Base-by-base conservation (phyloP, 1,140 invertebrate genomes). In the Apocrypta bakeri region DNA sequence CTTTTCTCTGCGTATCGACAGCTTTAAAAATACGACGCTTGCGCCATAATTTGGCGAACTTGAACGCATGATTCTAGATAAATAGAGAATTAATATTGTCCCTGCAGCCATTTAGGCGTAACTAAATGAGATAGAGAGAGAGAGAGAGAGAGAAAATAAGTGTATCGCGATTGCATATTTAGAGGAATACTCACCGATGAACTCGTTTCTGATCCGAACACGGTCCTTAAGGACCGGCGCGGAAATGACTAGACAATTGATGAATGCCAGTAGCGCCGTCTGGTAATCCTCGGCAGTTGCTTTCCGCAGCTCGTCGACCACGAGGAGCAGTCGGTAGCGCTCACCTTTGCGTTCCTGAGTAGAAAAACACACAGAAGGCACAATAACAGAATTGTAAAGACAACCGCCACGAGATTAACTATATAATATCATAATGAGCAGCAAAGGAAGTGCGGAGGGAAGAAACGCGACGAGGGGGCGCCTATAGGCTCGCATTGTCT, bases 171-270 rank as follows among this genome's bases (percentile, higher is more conserved):
- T n/a, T n/a, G n/a, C n/a, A n/a, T 14, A 37, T 37, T 4, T 37
- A 37, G 3, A 37, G 17, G n/a, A 24, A 3, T 66, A 87, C 88
- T 87, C 77, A 98, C 97, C 98, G 88, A 98, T 97, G 90, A 98
- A 98, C 92, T 99, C 98, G 89, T 98, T 98, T 85, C 98, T 94
- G 83, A 99, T 95, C 83, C 96, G 93, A 79, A 97, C 95, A 84
- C 98, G 93, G 86, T 98, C 97, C 82, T 96, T 95, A 68, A 98
- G 93, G 24, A 95, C 94, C 21, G 96, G 95, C 12, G 97, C 97
- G n/a, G 97, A 97, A 87, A 98, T 97, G 88, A 99, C 97, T 88
- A 99, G 94, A 90, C 97, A 98, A 93, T 99, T 99, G 92, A 99
- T 96, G 92, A 99, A 98, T 63, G 97, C 97, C 86, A 99, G 93